Conservation (phyloP, 1,140 invertebrate species). For the Dolichoris vasculosae region DNA sequence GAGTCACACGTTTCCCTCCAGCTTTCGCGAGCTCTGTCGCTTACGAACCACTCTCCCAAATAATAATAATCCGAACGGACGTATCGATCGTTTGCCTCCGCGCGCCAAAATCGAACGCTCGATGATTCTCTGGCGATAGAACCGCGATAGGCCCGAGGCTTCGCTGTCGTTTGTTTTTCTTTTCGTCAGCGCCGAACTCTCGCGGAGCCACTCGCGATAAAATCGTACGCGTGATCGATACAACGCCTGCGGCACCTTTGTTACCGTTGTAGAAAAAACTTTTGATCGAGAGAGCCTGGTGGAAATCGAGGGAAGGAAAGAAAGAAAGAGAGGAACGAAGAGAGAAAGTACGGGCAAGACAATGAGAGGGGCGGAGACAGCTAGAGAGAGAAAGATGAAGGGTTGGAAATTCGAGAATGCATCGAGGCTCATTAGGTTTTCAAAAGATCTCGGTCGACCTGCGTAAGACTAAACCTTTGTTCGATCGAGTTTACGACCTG, state of each 20-base stretch:
- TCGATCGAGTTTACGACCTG: conserved; percentile 15
- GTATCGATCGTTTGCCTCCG: neutral
- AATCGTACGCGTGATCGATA: neutral
- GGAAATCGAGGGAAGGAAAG: neutral
- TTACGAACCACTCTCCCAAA: neutral
- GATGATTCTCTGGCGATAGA: neutral
- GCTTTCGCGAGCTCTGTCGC: conserved; percentile 1
- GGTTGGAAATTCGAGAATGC: neutral
- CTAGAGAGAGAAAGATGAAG: neutral
- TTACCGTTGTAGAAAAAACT: neutral
- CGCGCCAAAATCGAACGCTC: neutral
- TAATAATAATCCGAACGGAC: conserved; percentile 26
- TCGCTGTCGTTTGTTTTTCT: neutral
- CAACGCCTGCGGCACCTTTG: neutral
- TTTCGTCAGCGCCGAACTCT: neutral
- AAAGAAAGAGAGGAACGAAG: neutral
- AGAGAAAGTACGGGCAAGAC: too few species aligned
- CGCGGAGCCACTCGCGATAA: neutral
- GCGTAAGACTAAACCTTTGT: neutral
- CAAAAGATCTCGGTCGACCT: conserved; percentile 11
- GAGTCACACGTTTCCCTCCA: neutral
- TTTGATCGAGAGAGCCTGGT: neutral
- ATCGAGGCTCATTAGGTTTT: conserved; percentile 13
- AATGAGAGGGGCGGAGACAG: neutral
- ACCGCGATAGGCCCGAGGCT: neutral